Base-by-base conservation (phyloP, 2,888 invertebrate species). In the Gryllus longicercus region DNA sequence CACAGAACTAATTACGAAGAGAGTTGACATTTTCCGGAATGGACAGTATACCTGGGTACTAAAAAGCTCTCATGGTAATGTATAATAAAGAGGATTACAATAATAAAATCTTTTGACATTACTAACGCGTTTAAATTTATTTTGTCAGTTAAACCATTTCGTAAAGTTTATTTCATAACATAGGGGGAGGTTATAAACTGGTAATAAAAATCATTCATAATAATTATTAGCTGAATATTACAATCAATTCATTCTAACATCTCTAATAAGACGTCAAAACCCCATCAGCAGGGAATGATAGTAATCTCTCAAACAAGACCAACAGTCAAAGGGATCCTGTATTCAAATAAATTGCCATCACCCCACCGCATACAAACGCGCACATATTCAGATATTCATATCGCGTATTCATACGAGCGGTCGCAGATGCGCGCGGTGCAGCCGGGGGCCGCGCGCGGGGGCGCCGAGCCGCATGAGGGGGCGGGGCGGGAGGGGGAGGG, bases 351-450 rank as follows among this genome's bases (percentile, higher is more conserved):
- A 63, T 63, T n/a, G 63, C 63, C 63, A 18, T 63, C 16, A 63
- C 16, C 63, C 63, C 63, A 63, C 63, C 14, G n/a, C n/a, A 63
- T n/a, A 63, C n/a, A 63, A 63, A 63, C n/a, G 63, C 63, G 14
- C 63, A 14, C 63, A 63, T 63, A 63, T 63, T 63, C 63, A 63
- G 63, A 63, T 63, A 63, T 63, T 63, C 63, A 63, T 63, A 63
- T 63, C n/a, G 38, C 38, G 63, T 63, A 63, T 63, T 63, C 63
- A 63, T 63, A 63, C 63, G n/a, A 63, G n/a, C 63, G n/a, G n/a
- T 18, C n/a, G 63, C 63, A 63, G 63, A 63, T 63, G 63, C n/a
- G 63, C 63, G n/a, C 63, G 16, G 16, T n/a, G 63, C 12, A 18
- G 63, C 16, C 16, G 63, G 14, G 16, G 16, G 16, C n/a, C n/a